phyloP scores from a whole-genome alignment of 2,888 invertebrate genomes.

The Diabrotica balteata region DNA sequence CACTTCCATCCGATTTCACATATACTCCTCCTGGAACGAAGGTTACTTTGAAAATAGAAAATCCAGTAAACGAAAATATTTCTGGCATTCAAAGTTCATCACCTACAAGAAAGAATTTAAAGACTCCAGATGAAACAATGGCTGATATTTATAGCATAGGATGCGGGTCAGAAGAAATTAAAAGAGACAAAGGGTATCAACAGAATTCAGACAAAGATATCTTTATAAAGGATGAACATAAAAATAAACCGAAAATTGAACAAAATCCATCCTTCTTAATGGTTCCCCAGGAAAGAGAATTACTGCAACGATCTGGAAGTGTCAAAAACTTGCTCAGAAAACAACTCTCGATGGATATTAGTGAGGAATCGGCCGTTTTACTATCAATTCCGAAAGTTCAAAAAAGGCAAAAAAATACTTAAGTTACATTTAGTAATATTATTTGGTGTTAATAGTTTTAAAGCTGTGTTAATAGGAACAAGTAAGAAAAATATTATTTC shows the following conservation, averaged over 20 bases:
- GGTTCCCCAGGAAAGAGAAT: constrained; percentile 52
- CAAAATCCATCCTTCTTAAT: constrained; percentile 39
- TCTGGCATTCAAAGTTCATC: constrained; percentile 32
- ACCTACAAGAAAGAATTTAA: constrained; percentile 53
- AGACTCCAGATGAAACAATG: constrained; percentile 47
- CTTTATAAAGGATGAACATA: constrained; percentile 48
- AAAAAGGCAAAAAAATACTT: no score
- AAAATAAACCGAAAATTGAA: constrained; percentile 40
- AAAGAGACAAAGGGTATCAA: constrained; percentile 44
- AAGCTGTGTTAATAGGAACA: no score
- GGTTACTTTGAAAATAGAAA: constrained; percentile 50
- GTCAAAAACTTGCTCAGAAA: constrained; percentile 66
- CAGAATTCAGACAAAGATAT: constrained; percentile 27
- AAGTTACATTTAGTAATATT: no score
- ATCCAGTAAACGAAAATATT: constrained; percentile 17
- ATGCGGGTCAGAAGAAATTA: constrained; percentile 47
- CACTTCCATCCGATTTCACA: constrained; percentile 84
- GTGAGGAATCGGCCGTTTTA: constrained; percentile 63
- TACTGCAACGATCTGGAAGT: constrained; percentile 59
- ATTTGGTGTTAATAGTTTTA: no score
- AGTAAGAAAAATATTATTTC: no score
- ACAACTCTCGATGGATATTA: constrained; percentile 65
- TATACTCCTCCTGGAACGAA: constrained; percentile 74
- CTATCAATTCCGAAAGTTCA: neutral
- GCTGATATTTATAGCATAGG: constrained; percentile 58